A percentile compares a stretch with the other conserved stretches of the same genome.
Conservation (phyloP, 2,888 invertebrate species). For the Dolomedes plantarius region DNA sequence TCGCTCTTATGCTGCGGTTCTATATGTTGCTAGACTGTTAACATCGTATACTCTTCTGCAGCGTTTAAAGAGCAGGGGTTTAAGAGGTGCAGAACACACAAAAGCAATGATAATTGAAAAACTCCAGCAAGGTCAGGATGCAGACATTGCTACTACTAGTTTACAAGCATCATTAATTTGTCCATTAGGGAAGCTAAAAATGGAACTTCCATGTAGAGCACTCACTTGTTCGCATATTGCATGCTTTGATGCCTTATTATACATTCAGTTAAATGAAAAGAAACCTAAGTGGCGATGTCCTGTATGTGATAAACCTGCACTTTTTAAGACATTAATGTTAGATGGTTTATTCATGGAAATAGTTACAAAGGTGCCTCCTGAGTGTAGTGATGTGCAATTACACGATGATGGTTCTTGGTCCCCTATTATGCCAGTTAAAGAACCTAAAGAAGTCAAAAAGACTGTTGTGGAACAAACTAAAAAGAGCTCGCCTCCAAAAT, state of each 20-base stretch:
- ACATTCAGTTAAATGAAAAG: slow-evolving; percentile 98
- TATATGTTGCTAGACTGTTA: slow-evolving; percentile 91
- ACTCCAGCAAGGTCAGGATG: slow-evolving; percentile 92
- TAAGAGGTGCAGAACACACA: slow-evolving; percentile 92
- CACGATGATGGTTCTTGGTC: slow-evolving; percentile 78
- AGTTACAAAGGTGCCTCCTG: slow-evolving; percentile 75
- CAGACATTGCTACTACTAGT: slow-evolving; percentile 96
- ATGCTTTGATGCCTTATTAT: slow-evolving; percentile 97
- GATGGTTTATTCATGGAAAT: slow-evolving; percentile 82
- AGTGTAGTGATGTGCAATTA: slow-evolving; percentile 77
- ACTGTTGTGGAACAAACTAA: slow-evolving; percentile 4
- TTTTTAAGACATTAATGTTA: slow-evolving; percentile 94
- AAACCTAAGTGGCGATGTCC: slow-evolving; percentile 99
- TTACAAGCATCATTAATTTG: slow-evolving; percentile 94
- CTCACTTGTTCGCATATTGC: slow-evolving; percentile 95
- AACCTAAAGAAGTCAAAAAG: slow-evolving; percentile 37
- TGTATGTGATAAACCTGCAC: slow-evolving; percentile 94
- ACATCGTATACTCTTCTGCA: slow-evolving; percentile 88
- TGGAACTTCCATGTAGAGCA: slow-evolving; percentile 87
- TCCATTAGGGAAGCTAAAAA: slow-evolving; percentile 81
- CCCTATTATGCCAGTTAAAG: slow-evolving; percentile 75
- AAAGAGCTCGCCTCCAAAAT: slow-evolving; percentile 6
- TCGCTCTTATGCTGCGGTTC: slow-evolving; percentile 83
- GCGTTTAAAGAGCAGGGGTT: slow-evolving; percentile 89
- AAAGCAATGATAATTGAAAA: slow-evolving; percentile 92